A percentile compares a stretch with the other conserved stretches of the same genome.
These are phyloP conservation scores for Pocillopora meandrina DNA, from an alignment of 92 coral and sea anemone species.

Conservation along the genomic window DNA sequence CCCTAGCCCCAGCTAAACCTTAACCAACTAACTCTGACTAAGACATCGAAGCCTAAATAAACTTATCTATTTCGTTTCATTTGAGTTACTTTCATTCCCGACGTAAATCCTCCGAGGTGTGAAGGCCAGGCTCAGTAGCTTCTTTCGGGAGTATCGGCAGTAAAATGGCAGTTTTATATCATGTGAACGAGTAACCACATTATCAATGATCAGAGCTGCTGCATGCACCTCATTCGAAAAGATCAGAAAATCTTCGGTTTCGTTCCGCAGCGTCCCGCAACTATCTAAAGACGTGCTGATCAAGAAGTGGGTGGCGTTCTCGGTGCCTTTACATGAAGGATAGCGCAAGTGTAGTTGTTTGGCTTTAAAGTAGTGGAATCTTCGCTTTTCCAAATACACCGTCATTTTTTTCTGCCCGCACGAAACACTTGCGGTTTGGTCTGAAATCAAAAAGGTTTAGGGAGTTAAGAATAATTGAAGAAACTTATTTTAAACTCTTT, in stretches of 20 bases:
- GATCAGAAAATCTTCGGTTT: background rate
- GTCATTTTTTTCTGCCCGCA: slow-evolving; percentile 31
- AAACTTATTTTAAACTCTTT: background rate
- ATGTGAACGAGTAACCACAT: slow-evolving; percentile 3
- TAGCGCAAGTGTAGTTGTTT: slow-evolving; percentile 25
- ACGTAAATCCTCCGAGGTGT: background rate
- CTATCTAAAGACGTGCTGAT: slow-evolving; percentile 10
- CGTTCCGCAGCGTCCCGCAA: background rate
- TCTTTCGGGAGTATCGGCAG: too few species aligned
- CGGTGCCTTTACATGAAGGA: slow-evolving; percentile 30
- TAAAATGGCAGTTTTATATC: background rate
- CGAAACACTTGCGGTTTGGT: slow-evolving; percentile 23
- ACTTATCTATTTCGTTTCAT: background rate
- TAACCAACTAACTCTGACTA: too few species aligned
- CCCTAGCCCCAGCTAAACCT: too few species aligned
- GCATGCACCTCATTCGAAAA: slow-evolving; percentile 7
- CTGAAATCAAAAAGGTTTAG: background rate
- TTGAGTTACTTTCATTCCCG: slow-evolving; percentile 29
- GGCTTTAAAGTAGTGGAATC: slow-evolving; percentile 17
- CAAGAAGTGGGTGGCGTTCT: slow-evolving; percentile 6
- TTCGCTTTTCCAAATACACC: slow-evolving; percentile 15
- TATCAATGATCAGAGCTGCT: background rate
- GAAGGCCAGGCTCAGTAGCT: too few species aligned
- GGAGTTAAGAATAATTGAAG: background rate
- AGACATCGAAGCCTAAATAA: background rate